Conservation (phyloP, 35 echinoderm and acorn worm species). For the Heliocidaris erythrogramma region DNA sequence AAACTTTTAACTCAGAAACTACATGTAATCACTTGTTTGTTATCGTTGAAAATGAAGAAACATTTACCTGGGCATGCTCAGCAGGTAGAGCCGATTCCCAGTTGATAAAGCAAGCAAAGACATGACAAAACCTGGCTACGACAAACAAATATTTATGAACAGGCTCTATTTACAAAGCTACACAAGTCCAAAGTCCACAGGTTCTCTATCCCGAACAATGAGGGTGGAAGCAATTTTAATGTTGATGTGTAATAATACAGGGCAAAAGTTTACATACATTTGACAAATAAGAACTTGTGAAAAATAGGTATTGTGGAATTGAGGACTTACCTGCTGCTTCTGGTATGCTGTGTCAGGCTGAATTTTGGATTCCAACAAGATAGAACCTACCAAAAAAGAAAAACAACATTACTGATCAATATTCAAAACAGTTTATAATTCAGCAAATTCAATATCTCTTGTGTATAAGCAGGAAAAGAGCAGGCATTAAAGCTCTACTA, state of each 20-base stretch:
- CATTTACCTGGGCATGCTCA: too few relatives aligned
- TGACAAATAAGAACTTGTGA: too few relatives aligned
- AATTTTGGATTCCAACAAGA: conserved; percentile 95
- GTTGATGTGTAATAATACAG: too few relatives aligned
- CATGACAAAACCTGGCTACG: not conserved
- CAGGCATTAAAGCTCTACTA: too few relatives aligned
- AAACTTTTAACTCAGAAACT: not conserved
- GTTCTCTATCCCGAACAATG: not conserved
- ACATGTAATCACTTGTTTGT: not conserved
- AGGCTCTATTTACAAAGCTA: not conserved
- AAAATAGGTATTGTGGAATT: not conserved
- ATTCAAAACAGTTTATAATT: too few relatives aligned
- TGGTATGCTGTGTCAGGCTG: conserved; percentile 97
- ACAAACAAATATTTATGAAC: not conserved
- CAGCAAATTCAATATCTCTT: too few relatives aligned
- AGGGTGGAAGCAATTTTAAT: too few relatives aligned
- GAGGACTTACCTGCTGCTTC: conserved; percentile 90
- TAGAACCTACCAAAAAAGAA: conserved; percentile 65
- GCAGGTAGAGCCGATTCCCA: not conserved
- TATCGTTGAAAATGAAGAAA: not conserved
- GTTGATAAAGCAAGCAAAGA: not conserved
- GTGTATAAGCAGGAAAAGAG: too few relatives aligned
- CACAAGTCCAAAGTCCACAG: not conserved
- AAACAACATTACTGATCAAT: not conserved
- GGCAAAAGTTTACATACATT: too few relatives aligned